Base-by-base conservation (phyloP, 1,140 invertebrate genomes). In the Lucilia sericata region DNA sequence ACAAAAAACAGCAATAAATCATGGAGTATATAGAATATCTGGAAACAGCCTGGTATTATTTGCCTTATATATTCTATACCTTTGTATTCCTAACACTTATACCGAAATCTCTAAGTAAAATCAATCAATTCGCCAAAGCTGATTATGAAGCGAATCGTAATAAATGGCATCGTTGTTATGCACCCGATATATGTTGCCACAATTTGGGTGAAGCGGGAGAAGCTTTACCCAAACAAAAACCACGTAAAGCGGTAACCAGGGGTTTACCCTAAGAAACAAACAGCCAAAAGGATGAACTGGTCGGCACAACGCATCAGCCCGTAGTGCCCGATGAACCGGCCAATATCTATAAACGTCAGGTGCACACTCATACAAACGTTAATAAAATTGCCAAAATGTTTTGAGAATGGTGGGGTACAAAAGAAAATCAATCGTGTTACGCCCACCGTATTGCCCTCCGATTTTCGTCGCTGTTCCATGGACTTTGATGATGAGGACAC, bases 321-420 rank as follows among this genome's bases (percentile, higher is more conserved):
- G 42, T 70, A 12, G 42, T 25, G 13, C 51, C 85, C 51, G 14
- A 78, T 75, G 10, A 75, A 80, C 17, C 5, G 17, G 30, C 76
- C 51, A 80, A 60, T 49, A n/a, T 60, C 60, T 76, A 55, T 60
- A 51, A 75, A 17, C 70, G 74, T n/a, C 83, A 83, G 13, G 65
- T 85, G 12, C 85, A 83, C 36, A 88, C 87, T 82, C 84, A 87
- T 30, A 90, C 86, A 75, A 87, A 90, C 85, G 89, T 90, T 12
- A 90, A 89, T 55, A 88, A 90, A 83, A 90, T 90, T 14, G 89
- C 89, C 2, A 84, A 87, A 65, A 90, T 90, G 89, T 90, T 90
- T n/a, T 34, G 89, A 90, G 83, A 85, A 87, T 42, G 88, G 87
- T 60, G 82, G 86, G 4, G 74, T 87, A 85, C 9, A 86, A 87